A percentile compares a stretch with the other conserved stretches of the same genome.
These are phyloP conservation scores for Nomada flava DNA, from an alignment of 2,888 invertebrate species.

Conservation along the genomic window DNA sequence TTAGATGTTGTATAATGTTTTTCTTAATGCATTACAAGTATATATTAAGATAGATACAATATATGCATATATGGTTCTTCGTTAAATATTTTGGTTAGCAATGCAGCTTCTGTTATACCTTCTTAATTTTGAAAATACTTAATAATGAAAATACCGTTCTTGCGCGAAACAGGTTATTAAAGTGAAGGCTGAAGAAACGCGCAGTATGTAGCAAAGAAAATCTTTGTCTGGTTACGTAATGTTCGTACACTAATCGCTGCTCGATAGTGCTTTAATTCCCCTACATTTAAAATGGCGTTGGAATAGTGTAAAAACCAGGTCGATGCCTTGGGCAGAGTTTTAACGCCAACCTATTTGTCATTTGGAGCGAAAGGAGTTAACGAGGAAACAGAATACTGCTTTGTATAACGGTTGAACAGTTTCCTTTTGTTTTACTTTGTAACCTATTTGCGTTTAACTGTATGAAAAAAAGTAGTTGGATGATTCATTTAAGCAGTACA, in stretches of 20 bases:
- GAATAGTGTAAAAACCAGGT: slow-evolving; percentile 32
- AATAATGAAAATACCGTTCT: too few species aligned
- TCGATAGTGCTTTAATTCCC: slow-evolving; percentile 22
- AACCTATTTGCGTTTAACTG: slow-evolving; percentile 11
- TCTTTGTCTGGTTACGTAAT: background rate
- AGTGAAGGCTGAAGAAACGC: background rate
- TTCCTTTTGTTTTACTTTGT: slow-evolving; percentile 18
- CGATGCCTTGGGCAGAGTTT: slow-evolving; percentile 35
- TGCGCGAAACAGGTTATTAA: too few species aligned
- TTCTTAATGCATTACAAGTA: too few species aligned
- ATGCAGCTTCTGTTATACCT: too few species aligned
- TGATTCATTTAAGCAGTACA: background rate
- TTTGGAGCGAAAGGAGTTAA: slow-evolving; percentile 38
- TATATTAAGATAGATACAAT: too few species aligned
- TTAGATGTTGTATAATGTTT: too few species aligned
- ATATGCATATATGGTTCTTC: too few species aligned
- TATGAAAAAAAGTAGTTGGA: background rate
- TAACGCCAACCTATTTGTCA: slow-evolving; percentile 41
- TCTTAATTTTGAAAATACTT: too few species aligned
- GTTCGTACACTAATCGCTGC: background rate
- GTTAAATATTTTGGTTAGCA: too few species aligned
- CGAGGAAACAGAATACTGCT: slow-evolving; percentile 38
- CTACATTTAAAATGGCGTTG: slow-evolving; percentile 23
- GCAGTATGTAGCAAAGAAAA: background rate
- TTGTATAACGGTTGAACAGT: slow-evolving; percentile 35